Conservation (phyloP, 1,140 invertebrate species). For the Macrobrachium nipponense region DNA sequence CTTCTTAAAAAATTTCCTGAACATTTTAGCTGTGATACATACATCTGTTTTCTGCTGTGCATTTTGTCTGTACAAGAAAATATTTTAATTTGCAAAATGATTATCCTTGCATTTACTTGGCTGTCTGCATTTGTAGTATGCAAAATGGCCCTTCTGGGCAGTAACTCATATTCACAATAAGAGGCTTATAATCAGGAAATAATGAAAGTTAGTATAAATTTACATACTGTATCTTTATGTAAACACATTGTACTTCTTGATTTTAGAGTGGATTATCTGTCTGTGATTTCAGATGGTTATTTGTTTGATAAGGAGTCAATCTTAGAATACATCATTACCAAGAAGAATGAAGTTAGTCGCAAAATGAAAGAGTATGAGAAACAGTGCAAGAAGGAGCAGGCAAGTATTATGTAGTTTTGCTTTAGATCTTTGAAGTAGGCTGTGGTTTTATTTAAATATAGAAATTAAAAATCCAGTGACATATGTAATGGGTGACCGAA, state of each 20-base stretch:
- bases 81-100: neutral
- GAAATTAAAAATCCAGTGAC: neutral
- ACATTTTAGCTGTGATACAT: no score
- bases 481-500: no score
- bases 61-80: no score
- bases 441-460: neutral
- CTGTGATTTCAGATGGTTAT: slow-evolving; percentile 85
- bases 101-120: no score
- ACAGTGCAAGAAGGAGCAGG: slow-evolving; percentile 81
- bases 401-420: slow-evolving; percentile 63
- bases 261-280: no score
- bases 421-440: slow-evolving; percentile 13
- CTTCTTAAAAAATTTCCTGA: neutral
- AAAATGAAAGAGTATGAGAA: slow-evolving; percentile 95
- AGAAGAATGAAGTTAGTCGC: slow-evolving; percentile 91
- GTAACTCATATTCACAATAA: no score
- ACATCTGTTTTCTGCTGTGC: no score
- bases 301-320: slow-evolving; percentile 98
- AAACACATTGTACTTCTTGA: slow-evolving; percentile 21
- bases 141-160: no score
- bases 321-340: slow-evolving; percentile 93
- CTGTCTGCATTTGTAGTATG: no score
- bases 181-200: no score
- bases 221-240: neutral
- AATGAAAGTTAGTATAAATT: neutral